A percentile compares a stretch with the other conserved stretches of the same genome.
These are phyloP conservation scores for Chondrilla cf. caribensis DNA, from an alignment of 37 sponge, comb jelly and placozoan genomes.

Conservation along the genomic window DNA sequence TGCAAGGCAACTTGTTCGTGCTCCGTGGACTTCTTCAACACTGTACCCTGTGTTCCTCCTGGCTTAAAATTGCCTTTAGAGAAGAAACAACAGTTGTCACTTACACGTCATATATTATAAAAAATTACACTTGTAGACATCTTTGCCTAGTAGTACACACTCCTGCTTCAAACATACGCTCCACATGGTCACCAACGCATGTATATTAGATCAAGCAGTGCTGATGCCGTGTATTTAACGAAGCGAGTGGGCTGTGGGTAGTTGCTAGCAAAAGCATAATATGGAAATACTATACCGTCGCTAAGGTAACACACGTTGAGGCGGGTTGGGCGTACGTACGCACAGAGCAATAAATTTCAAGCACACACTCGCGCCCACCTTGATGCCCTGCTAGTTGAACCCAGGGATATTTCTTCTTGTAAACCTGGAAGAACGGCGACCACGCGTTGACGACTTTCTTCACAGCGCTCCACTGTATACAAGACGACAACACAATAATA, in stretches of 20 bases:
- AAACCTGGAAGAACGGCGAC: slow-evolving; percentile 98
- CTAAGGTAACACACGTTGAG: too few species aligned
- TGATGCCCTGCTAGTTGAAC: slow-evolving; percentile 98
- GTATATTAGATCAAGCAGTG: neutral
- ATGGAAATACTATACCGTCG: too few species aligned
- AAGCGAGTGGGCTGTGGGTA: neutral
- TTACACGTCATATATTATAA: neutral
- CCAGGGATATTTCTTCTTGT: slow-evolving; percentile 95
- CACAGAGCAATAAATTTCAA: too few species aligned
- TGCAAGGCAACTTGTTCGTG: slow-evolving; percentile 67
- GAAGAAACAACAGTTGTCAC: neutral
- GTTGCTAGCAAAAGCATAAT: too few species aligned
- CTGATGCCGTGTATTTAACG: neutral
- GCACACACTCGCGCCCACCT: slow-evolving; percentile 60
- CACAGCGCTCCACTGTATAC: slow-evolving; percentile 51
- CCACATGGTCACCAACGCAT: too few species aligned
- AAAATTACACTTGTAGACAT: neutral
- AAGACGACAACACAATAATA: too few species aligned
- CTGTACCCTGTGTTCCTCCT: slow-evolving; percentile 82
- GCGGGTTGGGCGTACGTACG: too few species aligned
- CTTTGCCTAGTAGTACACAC: neutral
- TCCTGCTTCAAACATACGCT: neutral
- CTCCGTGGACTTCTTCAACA: slow-evolving; percentile 80
- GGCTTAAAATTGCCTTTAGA: slow-evolving; percentile 83
- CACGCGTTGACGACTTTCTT: slow-evolving; percentile 73